Evolutionary conservation across 2,797 vertebrate genomes (phyloP).

Genomic region (Masticophis lateralis): DNA sequence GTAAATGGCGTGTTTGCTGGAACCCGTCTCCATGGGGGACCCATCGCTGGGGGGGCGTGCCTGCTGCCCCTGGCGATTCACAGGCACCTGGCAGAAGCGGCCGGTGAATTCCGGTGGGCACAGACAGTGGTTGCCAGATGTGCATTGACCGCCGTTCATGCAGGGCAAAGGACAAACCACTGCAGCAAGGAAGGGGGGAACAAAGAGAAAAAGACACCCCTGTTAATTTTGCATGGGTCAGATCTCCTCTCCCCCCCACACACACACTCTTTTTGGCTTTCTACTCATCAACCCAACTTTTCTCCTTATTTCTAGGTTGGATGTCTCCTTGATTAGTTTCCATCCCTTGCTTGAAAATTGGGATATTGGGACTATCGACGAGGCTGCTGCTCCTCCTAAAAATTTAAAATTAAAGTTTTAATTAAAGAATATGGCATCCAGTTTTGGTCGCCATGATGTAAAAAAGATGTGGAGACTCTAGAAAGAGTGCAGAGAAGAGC

Average conservation of each 20-base stretch:
- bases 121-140: conserved; percentile 85
- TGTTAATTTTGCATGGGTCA: too few relatives aligned
- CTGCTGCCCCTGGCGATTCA: conserved; percentile 65
- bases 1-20: conserved; percentile 86
- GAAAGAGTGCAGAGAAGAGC: too few relatives aligned
- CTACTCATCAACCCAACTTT: not conserved
- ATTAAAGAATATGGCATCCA: too few relatives aligned
- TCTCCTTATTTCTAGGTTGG: not conserved
- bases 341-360: not conserved
- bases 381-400: too few relatives aligned
- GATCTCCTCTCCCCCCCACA: too few relatives aligned
- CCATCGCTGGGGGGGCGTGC: conserved; percentile 37
- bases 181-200: conserved; percentile 45
- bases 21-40: conserved; percentile 63
- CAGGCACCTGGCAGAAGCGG: conserved; percentile 85
- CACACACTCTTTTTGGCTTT: not conserved
- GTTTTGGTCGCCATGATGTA: too few relatives aligned
- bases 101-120: conserved; percentile 88
- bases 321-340: not conserved
- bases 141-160: conserved; percentile 91
- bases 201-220: not conserved
- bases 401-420: too few relatives aligned
- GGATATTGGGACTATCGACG: not conserved
- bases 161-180: conserved; percentile 92
- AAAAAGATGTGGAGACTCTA: too few relatives aligned